phyloP scores from a whole-genome alignment of 2,797 vertebrate species.

The Tragelaphus oryx region DNA sequence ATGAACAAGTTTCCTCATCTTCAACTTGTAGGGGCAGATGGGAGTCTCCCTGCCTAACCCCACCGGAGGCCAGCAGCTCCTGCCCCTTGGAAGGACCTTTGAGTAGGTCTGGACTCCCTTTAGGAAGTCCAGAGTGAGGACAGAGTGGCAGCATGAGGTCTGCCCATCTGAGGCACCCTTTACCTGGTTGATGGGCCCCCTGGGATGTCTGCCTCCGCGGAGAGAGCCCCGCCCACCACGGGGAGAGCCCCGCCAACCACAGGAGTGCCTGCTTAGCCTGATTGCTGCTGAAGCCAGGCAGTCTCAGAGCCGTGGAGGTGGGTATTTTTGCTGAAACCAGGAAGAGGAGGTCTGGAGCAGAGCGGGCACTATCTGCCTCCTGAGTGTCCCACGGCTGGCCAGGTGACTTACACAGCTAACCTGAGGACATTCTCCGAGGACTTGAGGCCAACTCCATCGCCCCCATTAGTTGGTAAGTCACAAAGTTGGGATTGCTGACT shows the following conservation, averaged over 20 bases:
- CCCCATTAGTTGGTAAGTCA: background rate
- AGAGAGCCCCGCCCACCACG: background rate
- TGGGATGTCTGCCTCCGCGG: background rate
- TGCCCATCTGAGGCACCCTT: background rate
- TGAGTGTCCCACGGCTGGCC: background rate
- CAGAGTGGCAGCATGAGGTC: background rate
- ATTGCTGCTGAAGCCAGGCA: background rate
- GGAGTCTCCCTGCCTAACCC: background rate
- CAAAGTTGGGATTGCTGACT: background rate
- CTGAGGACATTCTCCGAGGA: background rate
- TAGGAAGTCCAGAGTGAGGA: background rate
- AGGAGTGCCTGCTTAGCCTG: background rate
- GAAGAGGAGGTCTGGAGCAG: fast-evolving
- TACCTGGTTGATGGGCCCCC: background rate
- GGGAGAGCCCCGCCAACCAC: background rate
- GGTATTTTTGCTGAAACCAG: no score
- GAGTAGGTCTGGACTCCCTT: background rate
- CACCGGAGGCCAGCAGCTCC: background rate
- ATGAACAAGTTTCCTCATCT: background rate
- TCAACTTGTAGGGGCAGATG: background rate
- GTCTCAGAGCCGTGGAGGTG: fast-evolving
- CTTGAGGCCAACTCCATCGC: fast-evolving
- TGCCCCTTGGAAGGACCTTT: no score
- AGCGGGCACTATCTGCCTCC: background rate
- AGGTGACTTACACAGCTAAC: background rate